These are phyloP conservation scores for Athripsodes cinereus DNA, from an alignment of 2,888 invertebrate genomes.

Conservation along the genomic window DNA sequence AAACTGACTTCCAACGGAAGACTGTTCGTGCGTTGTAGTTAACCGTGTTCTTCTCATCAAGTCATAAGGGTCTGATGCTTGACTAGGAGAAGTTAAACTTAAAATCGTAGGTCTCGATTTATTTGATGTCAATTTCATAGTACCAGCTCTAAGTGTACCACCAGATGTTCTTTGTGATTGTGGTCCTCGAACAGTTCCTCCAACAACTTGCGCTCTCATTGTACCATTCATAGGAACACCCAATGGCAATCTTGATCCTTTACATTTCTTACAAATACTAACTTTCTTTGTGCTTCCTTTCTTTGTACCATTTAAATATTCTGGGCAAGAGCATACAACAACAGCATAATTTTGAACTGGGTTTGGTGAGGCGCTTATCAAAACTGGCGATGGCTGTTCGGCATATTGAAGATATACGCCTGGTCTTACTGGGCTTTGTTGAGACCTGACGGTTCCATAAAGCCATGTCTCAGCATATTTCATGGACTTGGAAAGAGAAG, in stretches of 20 bases:
- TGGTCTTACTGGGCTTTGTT: conserved; percentile 44
- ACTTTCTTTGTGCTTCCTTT: conserved; percentile 67
- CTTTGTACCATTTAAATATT: conserved; percentile 72
- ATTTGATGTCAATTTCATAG: conserved; percentile 54
- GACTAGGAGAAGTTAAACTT: conserved; percentile 47
- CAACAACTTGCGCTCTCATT: conserved; percentile 47
- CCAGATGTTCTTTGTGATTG: conserved; percentile 27
- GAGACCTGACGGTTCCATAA: conserved; percentile 67
- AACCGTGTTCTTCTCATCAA: conserved; percentile 73
- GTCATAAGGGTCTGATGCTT: conserved; percentile 69
- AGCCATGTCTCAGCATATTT: conserved; percentile 82
- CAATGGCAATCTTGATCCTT: conserved; percentile 70
- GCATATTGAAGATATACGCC: conserved; percentile 48
- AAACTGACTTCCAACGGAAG: conserved; percentile 50
- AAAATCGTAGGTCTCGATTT: conserved; percentile 60
- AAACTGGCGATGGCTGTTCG: conserved; percentile 44
- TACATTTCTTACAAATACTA: conserved; percentile 76
- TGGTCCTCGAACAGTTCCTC: conserved; percentile 31
- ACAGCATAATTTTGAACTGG: conserved; percentile 60
- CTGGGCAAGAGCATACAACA: conserved; percentile 74
- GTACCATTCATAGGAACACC: conserved; percentile 64
- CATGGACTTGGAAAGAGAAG: conserved; percentile 76
- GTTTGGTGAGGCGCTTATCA: conserved; percentile 50
- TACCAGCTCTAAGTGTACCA: conserved; percentile 52
- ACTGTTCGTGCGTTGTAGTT: conserved; percentile 55